Conservation (phyloP, 2,113 vertebrate species). For the Corythoichthys intestinalis region DNA sequence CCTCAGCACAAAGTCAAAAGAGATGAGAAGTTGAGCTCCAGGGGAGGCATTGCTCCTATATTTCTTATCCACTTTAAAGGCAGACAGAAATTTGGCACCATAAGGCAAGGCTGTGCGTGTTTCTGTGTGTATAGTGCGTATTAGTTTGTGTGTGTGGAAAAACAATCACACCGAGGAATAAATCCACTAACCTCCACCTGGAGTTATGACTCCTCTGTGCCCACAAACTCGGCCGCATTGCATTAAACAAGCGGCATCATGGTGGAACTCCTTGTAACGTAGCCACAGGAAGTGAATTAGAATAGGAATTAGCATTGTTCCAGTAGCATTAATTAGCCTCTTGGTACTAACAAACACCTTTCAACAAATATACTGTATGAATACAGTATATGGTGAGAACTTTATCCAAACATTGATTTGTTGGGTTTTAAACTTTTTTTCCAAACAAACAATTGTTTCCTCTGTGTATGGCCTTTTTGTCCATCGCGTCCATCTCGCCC, state of each 20-base stretch:
- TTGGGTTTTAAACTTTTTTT: background rate
- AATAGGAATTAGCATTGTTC: background rate
- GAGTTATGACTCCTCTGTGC: background rate
- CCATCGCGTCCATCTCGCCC: background rate
- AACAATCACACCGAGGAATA: background rate
- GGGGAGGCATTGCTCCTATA: background rate
- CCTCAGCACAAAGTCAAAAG: slow-evolving; percentile 45
- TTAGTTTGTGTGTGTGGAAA: background rate
- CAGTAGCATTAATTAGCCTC: background rate
- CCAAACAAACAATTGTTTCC: background rate
- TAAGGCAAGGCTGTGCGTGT: background rate
- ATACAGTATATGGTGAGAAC: background rate
- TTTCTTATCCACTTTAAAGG: slow-evolving; percentile 22
- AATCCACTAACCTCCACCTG: slow-evolving; percentile 1
- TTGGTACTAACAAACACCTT: background rate
- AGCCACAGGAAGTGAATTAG: background rate
- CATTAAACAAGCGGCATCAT: background rate
- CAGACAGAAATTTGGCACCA: slow-evolving; percentile 12
- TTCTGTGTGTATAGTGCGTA: background rate
- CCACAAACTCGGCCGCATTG: background rate
- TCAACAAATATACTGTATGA: no score
- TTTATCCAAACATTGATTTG: background rate
- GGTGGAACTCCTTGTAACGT: background rate
- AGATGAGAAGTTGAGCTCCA: slow-evolving; percentile 39
- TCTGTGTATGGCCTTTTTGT: no score